Percentiles rank a stretch among this genome's conserved stretches.
These are phyloP conservation scores for Threskiornis aethiopicus DNA, from an alignment of 2,797 vertebrate genomes.

Conservation along the genomic window DNA sequence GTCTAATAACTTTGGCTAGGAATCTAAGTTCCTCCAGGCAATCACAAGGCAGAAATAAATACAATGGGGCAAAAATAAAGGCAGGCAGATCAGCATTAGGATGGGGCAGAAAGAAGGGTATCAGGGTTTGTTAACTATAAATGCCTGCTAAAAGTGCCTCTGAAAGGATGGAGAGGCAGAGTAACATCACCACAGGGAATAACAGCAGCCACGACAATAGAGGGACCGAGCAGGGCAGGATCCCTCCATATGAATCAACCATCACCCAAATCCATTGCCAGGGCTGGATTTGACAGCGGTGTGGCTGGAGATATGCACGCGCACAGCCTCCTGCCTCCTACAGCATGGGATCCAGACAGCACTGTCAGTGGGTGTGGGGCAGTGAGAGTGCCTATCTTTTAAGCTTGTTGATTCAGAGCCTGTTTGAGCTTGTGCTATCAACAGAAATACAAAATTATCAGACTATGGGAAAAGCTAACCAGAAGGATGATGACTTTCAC, in stretches of 20 bases:
- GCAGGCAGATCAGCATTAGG: not conserved
- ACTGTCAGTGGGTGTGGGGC: not conserved
- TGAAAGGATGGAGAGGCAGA: not conserved
- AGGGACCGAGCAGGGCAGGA: not conserved
- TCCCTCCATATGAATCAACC: not conserved
- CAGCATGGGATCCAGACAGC: not conserved
- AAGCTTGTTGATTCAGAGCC: not conserved
- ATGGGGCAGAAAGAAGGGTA: not conserved
- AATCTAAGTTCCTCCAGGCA: not conserved
- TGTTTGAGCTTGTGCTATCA: not conserved
- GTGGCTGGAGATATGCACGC: not conserved
- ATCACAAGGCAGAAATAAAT: not conserved
- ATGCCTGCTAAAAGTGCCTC: not conserved
- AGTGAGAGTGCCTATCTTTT: rapidly evolving
- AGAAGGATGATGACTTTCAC: not conserved
- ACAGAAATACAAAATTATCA: not conserved
- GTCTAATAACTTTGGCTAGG: not conserved
- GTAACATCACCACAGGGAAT: not conserved
- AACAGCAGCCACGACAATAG: not conserved
- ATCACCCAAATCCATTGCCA: not conserved
- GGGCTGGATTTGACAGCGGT: not conserved
- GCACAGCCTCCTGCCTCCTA: not conserved
- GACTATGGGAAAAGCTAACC: not conserved
- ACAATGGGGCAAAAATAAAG: not conserved
- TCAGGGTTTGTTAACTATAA: not conserved